phyloP scores from a whole-genome alignment of 2,113 vertebrate species.

The Halichoeres trimaculatus region DNA sequence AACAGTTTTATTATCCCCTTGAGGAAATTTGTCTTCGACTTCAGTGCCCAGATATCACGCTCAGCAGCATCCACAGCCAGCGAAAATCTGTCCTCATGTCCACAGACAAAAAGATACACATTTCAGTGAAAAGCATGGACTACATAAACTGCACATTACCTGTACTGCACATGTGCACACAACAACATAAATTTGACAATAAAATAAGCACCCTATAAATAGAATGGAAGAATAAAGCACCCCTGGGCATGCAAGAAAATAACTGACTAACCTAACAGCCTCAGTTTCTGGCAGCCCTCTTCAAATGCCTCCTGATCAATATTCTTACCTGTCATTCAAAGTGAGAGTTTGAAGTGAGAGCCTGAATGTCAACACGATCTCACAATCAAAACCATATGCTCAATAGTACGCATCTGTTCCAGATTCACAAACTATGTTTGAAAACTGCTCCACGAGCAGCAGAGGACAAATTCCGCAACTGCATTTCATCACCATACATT shows the following conservation, averaged over 20 bases:
- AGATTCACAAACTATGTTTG: slow-evolving; percentile 1
- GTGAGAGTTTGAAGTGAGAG: slow-evolving; percentile 21
- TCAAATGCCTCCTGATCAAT: slow-evolving; percentile 30
- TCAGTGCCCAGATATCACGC: too few species aligned
- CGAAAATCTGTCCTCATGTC: too few species aligned
- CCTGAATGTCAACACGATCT: slow-evolving; percentile 15
- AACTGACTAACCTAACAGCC: slow-evolving; percentile 5
- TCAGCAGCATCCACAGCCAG: too few species aligned
- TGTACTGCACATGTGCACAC: not conserved
- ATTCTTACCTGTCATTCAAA: slow-evolving; percentile 35
- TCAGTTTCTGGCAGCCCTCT: slow-evolving; percentile 16
- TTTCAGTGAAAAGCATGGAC: too few species aligned
- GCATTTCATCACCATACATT: slow-evolving; percentile 19
- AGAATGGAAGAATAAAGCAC: too few species aligned
- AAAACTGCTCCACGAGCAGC: slow-evolving; percentile 10
- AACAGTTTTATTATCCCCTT: too few species aligned
- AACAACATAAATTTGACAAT: too few species aligned
- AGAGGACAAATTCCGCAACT: slow-evolving; percentile 1
- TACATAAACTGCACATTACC: too few species aligned
- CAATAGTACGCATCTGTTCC: slow-evolving; percentile 37
- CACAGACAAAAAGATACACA: too few species aligned
- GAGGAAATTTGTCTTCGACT: too few species aligned
- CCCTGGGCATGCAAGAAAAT: not conserved
- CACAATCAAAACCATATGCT: slow-evolving; percentile 42
- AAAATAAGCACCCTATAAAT: too few species aligned